Conservation (phyloP, 2,113 vertebrate genomes). For the Aplodontia rufa region DNA sequence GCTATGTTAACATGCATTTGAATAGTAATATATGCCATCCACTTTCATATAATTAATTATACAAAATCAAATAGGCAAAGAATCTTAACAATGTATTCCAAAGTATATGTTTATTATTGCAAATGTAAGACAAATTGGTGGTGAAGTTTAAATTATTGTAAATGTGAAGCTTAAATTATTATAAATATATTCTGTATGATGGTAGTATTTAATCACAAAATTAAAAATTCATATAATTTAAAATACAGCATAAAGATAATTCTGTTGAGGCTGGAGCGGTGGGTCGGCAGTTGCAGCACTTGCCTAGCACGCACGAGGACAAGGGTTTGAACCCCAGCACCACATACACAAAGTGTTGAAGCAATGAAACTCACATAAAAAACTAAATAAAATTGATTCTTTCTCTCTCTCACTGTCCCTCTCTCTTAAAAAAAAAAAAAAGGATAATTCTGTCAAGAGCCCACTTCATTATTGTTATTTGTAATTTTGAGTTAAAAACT, state of each 20-base stretch:
- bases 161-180: background rate
- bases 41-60: background rate
- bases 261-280: no score
- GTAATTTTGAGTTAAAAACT: conserved; percentile 7
- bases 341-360: no score
- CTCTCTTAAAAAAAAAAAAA: no score
- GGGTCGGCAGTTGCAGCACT: no score
- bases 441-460: background rate
- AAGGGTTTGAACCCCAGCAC: no score
- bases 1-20: background rate
- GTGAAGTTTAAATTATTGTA: background rate
- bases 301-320: no score
- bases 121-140: background rate
- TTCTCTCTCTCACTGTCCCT: no score
- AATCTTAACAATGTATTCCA: background rate
- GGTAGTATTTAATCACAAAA: background rate
- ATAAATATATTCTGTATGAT: background rate
- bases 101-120: background rate
- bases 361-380: no score
- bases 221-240: background rate
- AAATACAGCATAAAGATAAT: background rate
- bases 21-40: background rate
- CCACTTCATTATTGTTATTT: background rate
- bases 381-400: no score
- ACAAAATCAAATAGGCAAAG: background rate